Evolutionary conservation across 30 jellyfish, hydroid and myxozoan genomes (phyloP), one percentile per base, ranked within the genome.

Genomic region (Rhopilema esculentum): DNA sequence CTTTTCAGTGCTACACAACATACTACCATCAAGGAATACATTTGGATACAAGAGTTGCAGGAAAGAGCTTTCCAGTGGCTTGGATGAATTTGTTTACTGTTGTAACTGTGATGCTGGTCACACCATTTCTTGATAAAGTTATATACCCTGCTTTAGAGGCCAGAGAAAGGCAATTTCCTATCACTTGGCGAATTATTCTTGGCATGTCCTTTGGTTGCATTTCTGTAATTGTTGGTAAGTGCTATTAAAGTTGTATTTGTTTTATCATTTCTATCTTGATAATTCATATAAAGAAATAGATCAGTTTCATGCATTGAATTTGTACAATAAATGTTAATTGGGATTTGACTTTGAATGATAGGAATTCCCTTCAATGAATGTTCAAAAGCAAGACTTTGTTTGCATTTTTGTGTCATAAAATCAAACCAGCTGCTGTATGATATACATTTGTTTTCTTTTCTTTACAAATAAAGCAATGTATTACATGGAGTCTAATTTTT

Each of bases 1-100:
- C 77, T 71, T 77, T 73, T 72, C 80, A 92, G 97, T 69, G 91
- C 57, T 92, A 87, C 77, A 80, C 88, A 31, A 92, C 98, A 21
- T 92, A 73, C 66, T 78, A 61, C 69, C 88, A 52, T 67, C 98
- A 92, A 86, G 98, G 91, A 32, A 40, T 92, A 53, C 98, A 92
- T 82, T 79, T 92, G 79, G 80, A 92, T 50, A 66, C 82, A 29
- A 27, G 84, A 20, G 29, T 92, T 72, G 98, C 97, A 1, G 69
- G 49, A 52, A 52, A 57, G 4, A 33, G 33, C 49, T 27, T 92
- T 63, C 96, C 98, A n/a, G 88, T 92, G 22, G 75, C 98, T 66
- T 92, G 98, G 98, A 49, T 87, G 40, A 85, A 91, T 16, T 73
- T 92, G n/a, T 84, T 82, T 61, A 80, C 78, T 65, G 83, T 80